phyloP scores from a whole-genome alignment of 2,797 vertebrate species.

The Pipistrellus kuhlii region DNA sequence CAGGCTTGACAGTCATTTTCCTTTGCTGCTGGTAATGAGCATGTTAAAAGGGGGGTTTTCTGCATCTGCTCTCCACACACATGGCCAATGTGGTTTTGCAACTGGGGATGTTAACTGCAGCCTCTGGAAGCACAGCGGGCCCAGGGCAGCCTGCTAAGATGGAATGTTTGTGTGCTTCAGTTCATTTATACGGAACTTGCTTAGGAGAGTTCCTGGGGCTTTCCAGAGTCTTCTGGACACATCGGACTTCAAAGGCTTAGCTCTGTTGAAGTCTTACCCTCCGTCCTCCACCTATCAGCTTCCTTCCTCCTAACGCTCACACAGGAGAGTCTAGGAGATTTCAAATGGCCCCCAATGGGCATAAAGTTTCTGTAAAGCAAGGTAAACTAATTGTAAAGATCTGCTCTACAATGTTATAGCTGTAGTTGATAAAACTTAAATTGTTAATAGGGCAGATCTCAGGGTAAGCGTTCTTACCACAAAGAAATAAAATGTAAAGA shows the following conservation, averaged over 20 bases:
- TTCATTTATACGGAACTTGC: constrained; percentile 15
- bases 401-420: background rate
- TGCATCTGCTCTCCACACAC: constrained; percentile 54
- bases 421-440: background rate
- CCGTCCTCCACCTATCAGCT: too few species aligned
- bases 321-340: background rate
- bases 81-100: constrained; percentile 15
- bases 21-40: constrained; percentile 61
- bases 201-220: background rate
- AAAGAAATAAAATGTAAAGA: background rate
- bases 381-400: background rate
- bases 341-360: background rate
- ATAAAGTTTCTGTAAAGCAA: background rate
- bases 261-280: background rate
- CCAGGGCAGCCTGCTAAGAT: background rate
- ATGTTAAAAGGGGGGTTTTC: background rate
- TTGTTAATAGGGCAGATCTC: background rate
- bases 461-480: background rate
- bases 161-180: background rate
- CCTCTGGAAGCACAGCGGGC: background rate
- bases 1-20: constrained; percentile 50
- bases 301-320: background rate
- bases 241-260: background rate
- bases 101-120: background rate
- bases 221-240: background rate